phyloP scores from a whole-genome alignment of 2,797 vertebrate genomes.

The Rhynchotus rufescens region DNA sequence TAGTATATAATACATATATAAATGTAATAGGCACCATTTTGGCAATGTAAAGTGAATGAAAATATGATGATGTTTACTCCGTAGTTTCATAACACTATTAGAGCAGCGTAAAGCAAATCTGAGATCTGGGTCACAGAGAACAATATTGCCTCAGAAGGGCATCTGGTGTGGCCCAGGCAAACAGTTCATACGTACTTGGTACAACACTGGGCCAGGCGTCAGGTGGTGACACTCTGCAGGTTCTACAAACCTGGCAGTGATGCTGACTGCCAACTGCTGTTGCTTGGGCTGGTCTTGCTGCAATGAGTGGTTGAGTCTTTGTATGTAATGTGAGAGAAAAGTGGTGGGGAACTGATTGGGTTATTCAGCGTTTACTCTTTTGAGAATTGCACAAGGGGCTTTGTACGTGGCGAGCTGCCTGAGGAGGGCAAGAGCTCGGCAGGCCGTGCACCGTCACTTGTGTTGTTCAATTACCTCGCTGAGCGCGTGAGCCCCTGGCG shows the following conservation, averaged over 20 bases:
- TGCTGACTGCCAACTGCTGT: not conserved
- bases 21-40: not conserved
- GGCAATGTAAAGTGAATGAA: not conserved
- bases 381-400: not conserved
- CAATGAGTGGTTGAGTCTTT: not conserved
- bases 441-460: conserved; percentile 5
- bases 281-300: not conserved
- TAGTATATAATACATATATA: not conserved
- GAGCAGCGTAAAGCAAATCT: not conserved
- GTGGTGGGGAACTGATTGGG: not conserved
- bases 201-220: not conserved
- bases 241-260: not conserved
- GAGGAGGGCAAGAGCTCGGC: not conserved
- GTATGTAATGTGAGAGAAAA: not conserved
- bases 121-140: not conserved
- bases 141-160: not conserved
- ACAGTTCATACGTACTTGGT: not conserved
- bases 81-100: not conserved
- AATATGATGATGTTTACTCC: not conserved
- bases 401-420: not conserved
- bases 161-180: not conserved
- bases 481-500: not conserved
- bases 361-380: not conserved
- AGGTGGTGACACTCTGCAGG: not conserved
- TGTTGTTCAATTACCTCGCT: conserved; percentile 36